phyloP scores from a whole-genome alignment of 1,140 invertebrate species.

The Drosophila simulans region DNA sequence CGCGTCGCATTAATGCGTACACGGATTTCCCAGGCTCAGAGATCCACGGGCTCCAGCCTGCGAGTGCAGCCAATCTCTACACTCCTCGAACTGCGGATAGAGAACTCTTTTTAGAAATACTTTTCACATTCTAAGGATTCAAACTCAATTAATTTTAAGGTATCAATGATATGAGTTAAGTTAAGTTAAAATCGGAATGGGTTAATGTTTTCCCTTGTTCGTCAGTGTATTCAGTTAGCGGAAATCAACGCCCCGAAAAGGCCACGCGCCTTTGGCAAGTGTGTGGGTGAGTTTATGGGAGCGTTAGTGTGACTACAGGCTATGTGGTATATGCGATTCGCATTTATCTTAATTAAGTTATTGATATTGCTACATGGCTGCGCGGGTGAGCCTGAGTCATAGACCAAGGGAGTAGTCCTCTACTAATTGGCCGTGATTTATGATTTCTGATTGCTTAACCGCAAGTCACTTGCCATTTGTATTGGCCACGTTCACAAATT shows the following conservation, averaged over 20 bases:
- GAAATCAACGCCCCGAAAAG: conserved; percentile 55
- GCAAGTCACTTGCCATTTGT: conserved; percentile 72
- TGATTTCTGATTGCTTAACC: conserved; percentile 72
- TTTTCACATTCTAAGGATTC: no score
- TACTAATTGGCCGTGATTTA: conserved; percentile 78
- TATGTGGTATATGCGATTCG: conserved; percentile 76
- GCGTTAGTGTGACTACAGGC: conserved; percentile 37
- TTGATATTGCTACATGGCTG: conserved; percentile 67
- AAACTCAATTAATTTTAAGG: no score
- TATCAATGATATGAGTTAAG: no score
- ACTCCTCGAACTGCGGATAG: neutral
- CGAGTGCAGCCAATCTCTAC: conserved; percentile 25
- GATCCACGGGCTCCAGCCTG: conserved; percentile 14
- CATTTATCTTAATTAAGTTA: conserved; percentile 84
- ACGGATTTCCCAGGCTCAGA: conserved; percentile 50
- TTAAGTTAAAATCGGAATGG: no score
- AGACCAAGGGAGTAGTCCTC: conserved; percentile 23
- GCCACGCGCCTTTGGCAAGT: conserved; percentile 23
- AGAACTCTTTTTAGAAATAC: no score
- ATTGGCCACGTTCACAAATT: conserved; percentile 51
- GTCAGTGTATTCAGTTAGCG: conserved; percentile 52
- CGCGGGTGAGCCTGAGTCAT: conserved; percentile 31
- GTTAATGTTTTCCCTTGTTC: neutral
- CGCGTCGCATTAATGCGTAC: conserved; percentile 75
- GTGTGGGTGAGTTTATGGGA: conserved; percentile 26